Percentiles rank a stretch among this genome's conserved stretches.
phyloP scores from a whole-genome alignment of 1,140 invertebrate genomes.

The Agrypnia vestita region DNA sequence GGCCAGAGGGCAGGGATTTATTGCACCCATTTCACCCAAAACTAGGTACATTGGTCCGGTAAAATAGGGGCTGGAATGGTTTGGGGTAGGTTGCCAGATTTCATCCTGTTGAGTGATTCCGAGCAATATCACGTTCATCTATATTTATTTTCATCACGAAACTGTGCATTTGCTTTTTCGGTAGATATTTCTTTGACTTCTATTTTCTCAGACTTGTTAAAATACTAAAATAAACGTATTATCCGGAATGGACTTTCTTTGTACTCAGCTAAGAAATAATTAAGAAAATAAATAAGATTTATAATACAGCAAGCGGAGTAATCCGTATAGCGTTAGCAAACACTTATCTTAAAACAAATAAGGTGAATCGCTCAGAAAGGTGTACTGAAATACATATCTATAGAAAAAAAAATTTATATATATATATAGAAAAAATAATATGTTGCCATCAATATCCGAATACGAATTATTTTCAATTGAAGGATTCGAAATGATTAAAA shows the following conservation, averaged over 20 bases:
- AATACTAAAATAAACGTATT: neutral
- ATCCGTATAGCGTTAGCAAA: no score
- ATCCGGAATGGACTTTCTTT: neutral
- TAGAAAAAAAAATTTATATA: no score
- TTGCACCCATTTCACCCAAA: neutral
- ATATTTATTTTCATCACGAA: slow-evolving; percentile 26
- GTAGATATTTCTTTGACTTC: neutral
- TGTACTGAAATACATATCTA: no score
- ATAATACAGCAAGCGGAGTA: neutral
- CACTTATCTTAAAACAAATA: no score
- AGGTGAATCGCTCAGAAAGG: no score
- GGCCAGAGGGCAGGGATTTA: slow-evolving; percentile 3
- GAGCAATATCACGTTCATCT: neutral
- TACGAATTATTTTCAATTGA: no score
- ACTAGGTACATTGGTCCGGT: neutral
- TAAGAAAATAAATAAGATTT: neutral
- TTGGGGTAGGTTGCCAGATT: slow-evolving; percentile 5
- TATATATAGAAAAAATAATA: no score
- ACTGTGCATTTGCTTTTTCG: neutral
- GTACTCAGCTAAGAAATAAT: neutral
- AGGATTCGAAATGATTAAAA: no score
- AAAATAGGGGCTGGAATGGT: neutral
- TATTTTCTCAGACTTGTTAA: neutral
- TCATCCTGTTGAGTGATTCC: slow-evolving; percentile 29
- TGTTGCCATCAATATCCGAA: no score